Evolutionary conservation across 2,797 vertebrate genomes (phyloP).

Genomic region (Sebastes hopkinsi): DNA sequence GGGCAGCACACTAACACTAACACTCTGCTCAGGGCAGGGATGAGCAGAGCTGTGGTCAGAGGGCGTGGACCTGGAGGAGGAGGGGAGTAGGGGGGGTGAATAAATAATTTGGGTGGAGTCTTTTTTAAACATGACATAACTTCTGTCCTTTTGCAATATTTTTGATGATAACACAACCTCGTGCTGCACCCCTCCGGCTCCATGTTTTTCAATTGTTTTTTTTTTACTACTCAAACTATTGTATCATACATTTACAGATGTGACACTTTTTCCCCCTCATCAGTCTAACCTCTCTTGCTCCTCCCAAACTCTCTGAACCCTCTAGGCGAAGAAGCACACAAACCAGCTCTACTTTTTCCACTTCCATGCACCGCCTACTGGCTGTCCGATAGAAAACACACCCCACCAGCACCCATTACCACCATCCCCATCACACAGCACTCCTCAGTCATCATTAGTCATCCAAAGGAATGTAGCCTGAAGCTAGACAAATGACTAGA

Average conservation of each 20-base stretch:
- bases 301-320: conserved; percentile 38
- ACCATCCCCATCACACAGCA: neutral
- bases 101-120: conserved; percentile 73
- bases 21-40: conserved; percentile 47
- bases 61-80: conserved; percentile 63
- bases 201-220: neutral
- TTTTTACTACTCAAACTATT: neutral
- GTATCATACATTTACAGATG: conserved; percentile 23
- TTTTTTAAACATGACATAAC: conserved; percentile 12
- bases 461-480: conserved; percentile 18
- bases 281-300: conserved; percentile 9
- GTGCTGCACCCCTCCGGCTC: neutral
- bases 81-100: conserved; percentile 17
- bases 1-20: conserved; percentile 38
- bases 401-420: neutral
- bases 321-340: neutral
- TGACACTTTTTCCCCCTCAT: conserved; percentile 21
- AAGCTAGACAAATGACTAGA: conserved; percentile 26
- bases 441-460: conserved; percentile 19
- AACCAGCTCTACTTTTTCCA: conserved; percentile 27
- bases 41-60: conserved; percentile 56
- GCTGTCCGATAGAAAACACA: conserved; percentile 34
- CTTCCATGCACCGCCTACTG: conserved; percentile 75
- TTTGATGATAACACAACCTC: neutral
- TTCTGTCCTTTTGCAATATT: conserved; percentile 17